Evolutionary conservation across 2,113 vertebrate species (phyloP).

Genomic region (Ciconia maguari): DNA sequence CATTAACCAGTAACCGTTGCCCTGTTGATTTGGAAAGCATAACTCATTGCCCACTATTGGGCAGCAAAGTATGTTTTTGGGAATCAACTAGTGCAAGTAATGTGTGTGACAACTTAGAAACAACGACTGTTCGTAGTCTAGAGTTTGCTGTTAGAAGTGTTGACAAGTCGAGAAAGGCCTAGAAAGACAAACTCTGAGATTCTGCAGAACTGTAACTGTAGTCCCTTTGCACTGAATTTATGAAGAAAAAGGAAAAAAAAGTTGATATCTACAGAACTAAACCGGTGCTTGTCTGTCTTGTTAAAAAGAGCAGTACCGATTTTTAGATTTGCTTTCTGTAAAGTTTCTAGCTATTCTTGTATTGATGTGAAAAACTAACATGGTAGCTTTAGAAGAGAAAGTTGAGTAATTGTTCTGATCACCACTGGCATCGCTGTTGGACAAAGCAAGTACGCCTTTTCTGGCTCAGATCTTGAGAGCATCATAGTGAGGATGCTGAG

Average conservation of each 20-base stretch:
- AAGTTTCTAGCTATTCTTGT: background rate
- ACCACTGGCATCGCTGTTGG: background rate
- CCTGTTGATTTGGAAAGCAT: background rate
- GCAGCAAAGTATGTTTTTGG: background rate
- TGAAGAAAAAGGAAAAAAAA: background rate
- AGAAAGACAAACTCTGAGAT: background rate
- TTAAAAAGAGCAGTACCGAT: background rate
- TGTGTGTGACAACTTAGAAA: background rate
- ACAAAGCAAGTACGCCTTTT: background rate
- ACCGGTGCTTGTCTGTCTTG: background rate
- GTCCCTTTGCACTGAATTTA: background rate
- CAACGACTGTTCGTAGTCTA: background rate
- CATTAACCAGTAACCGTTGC: background rate
- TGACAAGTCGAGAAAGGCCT: background rate
- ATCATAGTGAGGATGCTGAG: background rate
- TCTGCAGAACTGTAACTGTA: background rate
- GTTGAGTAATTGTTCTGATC: background rate
- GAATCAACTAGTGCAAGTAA: background rate
- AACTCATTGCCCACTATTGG: fast-evolving
- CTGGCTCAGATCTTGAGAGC: background rate
- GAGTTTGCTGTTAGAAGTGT: background rate
- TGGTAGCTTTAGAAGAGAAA: background rate
- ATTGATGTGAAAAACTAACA: background rate
- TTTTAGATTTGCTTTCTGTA: background rate
- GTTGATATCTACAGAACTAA: background rate